Conservation (phyloP, 1,140 invertebrate genomes). For the Zaprionus ghesquierei region DNA sequence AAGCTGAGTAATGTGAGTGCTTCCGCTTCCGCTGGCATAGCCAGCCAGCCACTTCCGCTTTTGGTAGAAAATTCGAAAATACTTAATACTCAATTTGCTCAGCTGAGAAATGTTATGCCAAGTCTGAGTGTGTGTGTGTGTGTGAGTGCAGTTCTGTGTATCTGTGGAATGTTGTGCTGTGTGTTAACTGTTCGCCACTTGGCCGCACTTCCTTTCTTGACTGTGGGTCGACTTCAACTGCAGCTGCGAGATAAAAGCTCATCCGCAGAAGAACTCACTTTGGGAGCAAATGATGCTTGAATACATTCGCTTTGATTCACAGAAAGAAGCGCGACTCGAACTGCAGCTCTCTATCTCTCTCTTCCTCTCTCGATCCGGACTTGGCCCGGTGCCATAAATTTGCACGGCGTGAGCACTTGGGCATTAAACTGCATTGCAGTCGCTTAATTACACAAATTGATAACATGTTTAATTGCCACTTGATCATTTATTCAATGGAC, state of each 20-base stretch:
- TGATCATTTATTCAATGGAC: conserved; percentile 30
- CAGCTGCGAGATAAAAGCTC: conserved; percentile 62
- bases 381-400: conserved; percentile 44
- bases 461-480: conserved; percentile 28
- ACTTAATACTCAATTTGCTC: conserved; percentile 76
- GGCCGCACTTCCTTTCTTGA: conserved; percentile 37
- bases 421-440: conserved; percentile 24
- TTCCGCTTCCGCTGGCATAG: conserved; percentile 64
- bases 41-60: conserved; percentile 84
- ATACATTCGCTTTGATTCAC: conserved; percentile 60
- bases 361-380: background rate
- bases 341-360: background rate
- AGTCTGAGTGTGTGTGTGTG: background rate
- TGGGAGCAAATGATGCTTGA: conserved; percentile 57
- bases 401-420: conserved; percentile 3
- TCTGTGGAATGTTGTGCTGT: conserved; percentile 52
- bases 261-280: conserved; percentile 30
- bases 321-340: background rate
- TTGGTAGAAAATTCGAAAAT: conserved; percentile 80
- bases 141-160: background rate
- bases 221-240: conserved; percentile 20
- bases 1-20: conserved; percentile 71
- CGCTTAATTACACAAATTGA: conserved; percentile 40
- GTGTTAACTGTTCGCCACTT: conserved; percentile 58
- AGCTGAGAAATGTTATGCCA: conserved; percentile 41